A percentile compares a stretch with the other conserved stretches of the same genome.
Evolutionary conservation across 2,888 invertebrate species (phyloP).

Genomic region (Ryuthela nishihirai): DNA sequence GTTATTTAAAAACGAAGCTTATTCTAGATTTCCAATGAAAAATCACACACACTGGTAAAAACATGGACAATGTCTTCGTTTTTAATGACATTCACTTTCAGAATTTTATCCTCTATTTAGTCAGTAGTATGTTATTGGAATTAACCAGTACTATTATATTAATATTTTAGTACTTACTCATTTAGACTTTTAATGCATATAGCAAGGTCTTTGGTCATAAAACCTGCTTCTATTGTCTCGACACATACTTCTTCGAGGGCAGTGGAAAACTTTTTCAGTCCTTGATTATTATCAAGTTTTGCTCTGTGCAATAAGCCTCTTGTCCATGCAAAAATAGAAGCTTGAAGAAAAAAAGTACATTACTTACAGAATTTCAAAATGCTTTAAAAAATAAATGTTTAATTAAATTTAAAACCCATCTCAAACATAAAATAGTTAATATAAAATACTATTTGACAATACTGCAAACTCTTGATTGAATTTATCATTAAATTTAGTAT

Average conservation of each 20-base stretch:
- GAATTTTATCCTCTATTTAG: no score
- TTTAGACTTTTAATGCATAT: conserved; percentile 92
- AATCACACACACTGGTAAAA: no score
- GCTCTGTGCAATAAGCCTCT: conserved; percentile 89
- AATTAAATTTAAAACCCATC: no score
- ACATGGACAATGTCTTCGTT: no score
- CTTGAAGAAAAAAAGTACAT: conserved; percentile 47
- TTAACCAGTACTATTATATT: not conserved
- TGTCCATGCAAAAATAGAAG: conserved; percentile 99
- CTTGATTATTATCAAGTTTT: conserved; percentile 79
- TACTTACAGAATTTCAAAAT: not conserved
- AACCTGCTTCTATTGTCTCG: conserved; percentile 88
- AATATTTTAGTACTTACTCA: conserved; percentile 60
- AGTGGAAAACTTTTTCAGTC: conserved; percentile 73
- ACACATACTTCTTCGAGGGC: conserved; percentile 85
- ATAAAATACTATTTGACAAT: no score
- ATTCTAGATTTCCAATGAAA: no score
- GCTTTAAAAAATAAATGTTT: not conserved
- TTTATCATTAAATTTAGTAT: no score
- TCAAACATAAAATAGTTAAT: no score
- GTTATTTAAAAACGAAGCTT: no score
- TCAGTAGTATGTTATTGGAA: no score
- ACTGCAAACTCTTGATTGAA: no score
- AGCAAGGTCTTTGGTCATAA: conserved; percentile 98
- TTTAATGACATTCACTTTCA: no score